A percentile compares a stretch with the other conserved stretches of the same genome.
Evolutionary conservation across 1,140 invertebrate genomes (phyloP).

Genomic region (Spodoptera frugiperda): DNA sequence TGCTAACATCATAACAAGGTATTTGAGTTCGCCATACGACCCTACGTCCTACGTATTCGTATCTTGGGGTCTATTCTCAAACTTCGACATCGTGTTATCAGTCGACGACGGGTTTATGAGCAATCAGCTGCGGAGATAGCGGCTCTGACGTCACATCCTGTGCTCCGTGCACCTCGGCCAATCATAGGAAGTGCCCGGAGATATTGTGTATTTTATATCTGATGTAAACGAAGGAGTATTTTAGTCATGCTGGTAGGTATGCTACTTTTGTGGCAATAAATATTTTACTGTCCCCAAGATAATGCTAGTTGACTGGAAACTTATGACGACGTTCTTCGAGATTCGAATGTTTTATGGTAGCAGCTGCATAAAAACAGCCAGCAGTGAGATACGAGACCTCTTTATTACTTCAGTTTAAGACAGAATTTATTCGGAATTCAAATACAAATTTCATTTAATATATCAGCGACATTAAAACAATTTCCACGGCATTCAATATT

Average conservation of each 20-base stretch:
- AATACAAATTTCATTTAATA: not conserved
- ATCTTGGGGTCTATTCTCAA: slow-evolving; percentile 43
- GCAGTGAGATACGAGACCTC: too few species aligned
- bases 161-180: slow-evolving; percentile 51
- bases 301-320: not conserved
- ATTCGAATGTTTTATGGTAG: too few species aligned
- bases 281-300: slow-evolving; percentile 7
- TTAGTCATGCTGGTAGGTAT: slow-evolving; percentile 7
- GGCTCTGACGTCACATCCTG: slow-evolving; percentile 65
- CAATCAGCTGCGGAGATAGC: slow-evolving; percentile 67
- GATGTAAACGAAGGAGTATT: not conserved
- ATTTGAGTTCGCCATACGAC: slow-evolving; percentile 1
- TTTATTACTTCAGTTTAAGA: too few species aligned
- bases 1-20: slow-evolving; percentile 35
- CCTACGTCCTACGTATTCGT: slow-evolving; percentile 18
- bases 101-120: slow-evolving; percentile 65
- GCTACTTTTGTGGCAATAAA: not conserved
- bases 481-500: slow-evolving; percentile 47
- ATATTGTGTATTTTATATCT: slow-evolving; percentile 46
- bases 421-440: too few species aligned
- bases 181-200: slow-evolving; percentile 50
- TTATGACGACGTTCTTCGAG: not conserved
- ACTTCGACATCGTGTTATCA: slow-evolving; percentile 56
- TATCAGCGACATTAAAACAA: slow-evolving; percentile 33
- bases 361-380: too few species aligned